Evolutionary conservation across 1,140 invertebrate species (phyloP), one percentile per base, ranked within the genome.

Genomic region (Dendrolimus kikuchii): DNA sequence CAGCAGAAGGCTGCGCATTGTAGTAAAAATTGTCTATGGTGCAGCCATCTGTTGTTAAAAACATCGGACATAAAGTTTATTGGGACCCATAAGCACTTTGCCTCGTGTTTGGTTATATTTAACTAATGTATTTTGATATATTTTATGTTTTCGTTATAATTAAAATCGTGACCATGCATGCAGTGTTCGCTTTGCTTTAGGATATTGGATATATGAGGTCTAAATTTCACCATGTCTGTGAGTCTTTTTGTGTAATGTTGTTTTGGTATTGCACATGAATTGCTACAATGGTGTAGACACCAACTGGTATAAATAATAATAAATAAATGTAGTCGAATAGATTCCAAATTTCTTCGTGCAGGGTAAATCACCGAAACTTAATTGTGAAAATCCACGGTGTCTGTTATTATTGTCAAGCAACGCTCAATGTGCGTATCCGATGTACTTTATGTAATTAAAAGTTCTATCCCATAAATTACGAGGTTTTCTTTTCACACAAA

Each of bases 281-380:
- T 64, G 66, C 70, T 71, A 72, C 69, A 66, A 66, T 66, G 62
- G 53, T 70, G 56, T 66, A 60, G 57, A 61, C 41, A 62, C 51
- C 51, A 59, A 62, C 45, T 58, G 59, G 56, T 56, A 49, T 23
- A 46, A 64, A 65, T 67, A 53, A 50, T n/a, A 43, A 7, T 9
- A 43, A 43, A 43, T 5, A 43, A 49, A 49, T 49, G 75, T 70
- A 72, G 66, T 56, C 57, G 75, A 70, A 77, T 78, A 74, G 68
- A 74, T 77, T 81, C 67, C 75, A 81, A 81, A 81, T 78, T 82
- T 81, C 75, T 83, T 80, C 80, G 82, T 86, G 82, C 82, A 86
- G 82, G 82, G 82, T 86, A 76, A 62, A 57, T 64, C 61, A 65
- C 43, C 64, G 60, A 52, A 65, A 68, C 63, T 64, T 66, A 63